phyloP scores from a whole-genome alignment of 2,113 vertebrate species.

The Salvelinus alpinus region DNA sequence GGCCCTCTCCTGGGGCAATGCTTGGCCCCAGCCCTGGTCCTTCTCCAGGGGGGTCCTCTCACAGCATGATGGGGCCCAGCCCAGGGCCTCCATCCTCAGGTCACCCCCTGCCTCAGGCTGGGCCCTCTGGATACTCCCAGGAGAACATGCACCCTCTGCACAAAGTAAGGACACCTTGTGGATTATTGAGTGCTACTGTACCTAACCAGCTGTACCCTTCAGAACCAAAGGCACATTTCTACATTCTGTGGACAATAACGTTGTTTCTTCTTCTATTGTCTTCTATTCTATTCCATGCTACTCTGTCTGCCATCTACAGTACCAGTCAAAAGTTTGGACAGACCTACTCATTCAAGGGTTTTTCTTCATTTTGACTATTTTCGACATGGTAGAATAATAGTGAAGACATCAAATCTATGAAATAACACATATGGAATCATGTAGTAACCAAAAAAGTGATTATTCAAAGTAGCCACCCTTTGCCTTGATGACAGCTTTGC shows the following conservation, averaged over 20 bases:
- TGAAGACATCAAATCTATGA: too few relatives aligned
- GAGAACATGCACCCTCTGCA: slow-evolving; percentile 89
- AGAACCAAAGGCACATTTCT: neutral
- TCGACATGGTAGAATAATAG: too few relatives aligned
- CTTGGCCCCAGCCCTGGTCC: slow-evolving; percentile 87
- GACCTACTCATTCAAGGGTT: too few relatives aligned
- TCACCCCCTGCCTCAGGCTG: slow-evolving; percentile 79
- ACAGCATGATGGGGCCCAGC: slow-evolving; percentile 93
- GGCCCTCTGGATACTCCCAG: slow-evolving; percentile 82
- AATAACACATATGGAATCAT: too few relatives aligned
- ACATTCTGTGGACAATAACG: too few relatives aligned
- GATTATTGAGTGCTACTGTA: neutral
- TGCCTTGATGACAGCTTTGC: too few relatives aligned
- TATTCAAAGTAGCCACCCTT: too few relatives aligned
- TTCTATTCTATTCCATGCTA: neutral
- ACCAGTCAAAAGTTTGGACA: too few relatives aligned
- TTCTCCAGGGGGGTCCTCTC: slow-evolving; percentile 83
- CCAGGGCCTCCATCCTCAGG: slow-evolving; percentile 84
- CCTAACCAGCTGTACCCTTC: neutral
- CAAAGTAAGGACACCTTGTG: slow-evolving; percentile 77
- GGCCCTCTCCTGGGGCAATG: slow-evolving; percentile 87
- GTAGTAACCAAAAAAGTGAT: too few relatives aligned
- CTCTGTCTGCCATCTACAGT: too few relatives aligned
- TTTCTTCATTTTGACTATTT: too few relatives aligned
- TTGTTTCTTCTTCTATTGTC: neutral